Evolutionary conservation across 2,113 vertebrate species (phyloP), one percentile per base, ranked within the genome.

Genomic region (Uropsilus gracilis): DNA sequence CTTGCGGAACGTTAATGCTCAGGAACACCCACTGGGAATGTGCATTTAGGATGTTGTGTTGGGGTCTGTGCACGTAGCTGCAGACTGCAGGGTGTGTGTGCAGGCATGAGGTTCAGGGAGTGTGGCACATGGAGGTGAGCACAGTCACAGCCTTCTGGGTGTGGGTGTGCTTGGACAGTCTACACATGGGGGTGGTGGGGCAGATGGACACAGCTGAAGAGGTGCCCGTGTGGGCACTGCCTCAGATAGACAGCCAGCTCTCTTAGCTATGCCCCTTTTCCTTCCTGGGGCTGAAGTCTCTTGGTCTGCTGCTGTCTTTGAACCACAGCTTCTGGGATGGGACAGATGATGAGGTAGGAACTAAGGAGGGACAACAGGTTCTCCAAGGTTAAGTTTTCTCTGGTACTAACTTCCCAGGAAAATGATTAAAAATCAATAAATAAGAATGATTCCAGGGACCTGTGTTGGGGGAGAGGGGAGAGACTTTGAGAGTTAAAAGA

Each of bases 351-450:
- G 68, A 37, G 37, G 30, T 46, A 5, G 63, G 50, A 13, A 63
- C 42, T 50, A n/a, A 16, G 42, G 20, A 22, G 53, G 76, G 72
- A 20, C 24, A 6, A 30, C 11, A 13, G 37, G 63, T 39, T 28
- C 7, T 77, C 11, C 12, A 18, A 1, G 39, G 39, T 24, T 8
- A 24, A 84, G 87, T 26, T 16, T 11, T 64, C 39, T 93, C 30
- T 61, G 39, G 71, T 75, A 53, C 16, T 53, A 34, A 44, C 71
- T 83, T 34, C 68, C 72, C 34, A 48, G 39, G 44, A 90, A 87
- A 75, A 39, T n/a, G 50, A 89, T 57, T 37, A 84, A 68, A 90
- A 89, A 82, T 64, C 92, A 94, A 90, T 64, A 93, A 93, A 90
- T 82, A 94, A 92, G 69, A 86, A 76, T 57, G n/a, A 53, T 76